Evolutionary conservation across 2,113 vertebrate genomes (phyloP), one percentile per base, ranked within the genome.

Genomic region (Thryonomys swinderianus): DNA sequence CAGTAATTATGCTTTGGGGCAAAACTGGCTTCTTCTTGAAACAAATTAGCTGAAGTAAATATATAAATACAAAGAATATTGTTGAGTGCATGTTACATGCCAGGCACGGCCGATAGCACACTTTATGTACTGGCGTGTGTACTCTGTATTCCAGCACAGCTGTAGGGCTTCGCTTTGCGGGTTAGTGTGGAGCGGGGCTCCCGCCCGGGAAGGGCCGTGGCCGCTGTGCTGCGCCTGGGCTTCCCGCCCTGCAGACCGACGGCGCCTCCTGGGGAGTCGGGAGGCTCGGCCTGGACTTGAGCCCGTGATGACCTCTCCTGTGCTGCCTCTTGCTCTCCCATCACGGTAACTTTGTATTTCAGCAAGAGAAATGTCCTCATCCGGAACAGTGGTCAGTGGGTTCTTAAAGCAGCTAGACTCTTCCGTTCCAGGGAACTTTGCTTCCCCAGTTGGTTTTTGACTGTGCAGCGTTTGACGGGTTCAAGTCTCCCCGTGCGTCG

Each of bases 1-100:
- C 76, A 69, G 66, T 76, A 66, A 85, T 91, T 91, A 93, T 66
- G 30, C 53, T 89, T 95, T 69, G 66, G 53, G 59, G 32, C 64
- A 93, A 74, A 92, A 95, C 61, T 53, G 53, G 8, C 76, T 94
- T 91, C 27, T 23, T 89, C 73, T 84, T 88, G 18, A 88, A 84
- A 69, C 85, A 66, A 71, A 42, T 57, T 34, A 59, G 51, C 78
- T 59, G 23, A 94, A 96, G 21, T 67, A 69, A 96, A 73, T 94
- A 61, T 59, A 84, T 85, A 91, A 93, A 93, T 67, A 45, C 40
- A 48, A 48, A 48, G 34, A n/a, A 23, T 74, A 71, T 80, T 95
- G 88, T 48, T 69, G 40, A 90, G 62, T 59, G 42, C 9, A 14
- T 81, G 14, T n/a, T 48, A 51, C 21, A 59, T 57, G 7, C 91